These are phyloP conservation scores for Trichomalopsis sarcophagae DNA, from an alignment of 1,140 invertebrate species.

Conservation along the genomic window DNA sequence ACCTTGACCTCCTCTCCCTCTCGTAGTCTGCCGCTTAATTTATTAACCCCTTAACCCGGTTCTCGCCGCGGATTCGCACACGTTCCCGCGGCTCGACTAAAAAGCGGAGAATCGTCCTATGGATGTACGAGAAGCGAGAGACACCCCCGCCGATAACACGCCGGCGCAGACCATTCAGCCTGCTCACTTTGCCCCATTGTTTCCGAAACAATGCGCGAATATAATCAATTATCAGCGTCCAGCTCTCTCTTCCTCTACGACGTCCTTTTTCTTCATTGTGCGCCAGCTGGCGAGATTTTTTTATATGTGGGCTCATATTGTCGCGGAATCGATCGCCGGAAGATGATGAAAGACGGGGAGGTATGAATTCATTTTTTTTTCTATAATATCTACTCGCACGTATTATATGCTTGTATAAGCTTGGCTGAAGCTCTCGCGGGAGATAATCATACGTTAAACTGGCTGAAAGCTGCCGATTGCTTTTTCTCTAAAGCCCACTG, in stretches of 20 bases:
- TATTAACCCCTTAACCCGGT: background rate
- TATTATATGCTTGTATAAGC: background rate
- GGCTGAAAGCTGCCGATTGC: no score
- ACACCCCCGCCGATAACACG: slow-evolving; percentile 14
- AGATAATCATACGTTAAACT: no score
- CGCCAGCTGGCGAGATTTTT: background rate
- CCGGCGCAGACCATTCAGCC: background rate
- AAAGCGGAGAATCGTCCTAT: background rate
- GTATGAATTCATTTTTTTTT: background rate
- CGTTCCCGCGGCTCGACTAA: background rate
- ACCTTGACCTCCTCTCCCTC: background rate
- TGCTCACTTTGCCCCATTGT: slow-evolving; percentile 16
- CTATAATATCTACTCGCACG: no score
- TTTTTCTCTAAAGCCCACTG: no score
- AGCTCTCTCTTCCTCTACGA: background rate
- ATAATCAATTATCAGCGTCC: slow-evolving; percentile 41
- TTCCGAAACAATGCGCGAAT: slow-evolving; percentile 40
- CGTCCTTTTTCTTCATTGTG: slow-evolving; percentile 5
- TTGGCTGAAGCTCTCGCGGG: no score
- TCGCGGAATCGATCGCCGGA: background rate
- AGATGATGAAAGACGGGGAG: background rate
- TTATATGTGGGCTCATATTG: background rate
- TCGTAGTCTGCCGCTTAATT: background rate
- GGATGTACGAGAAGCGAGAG: no score
- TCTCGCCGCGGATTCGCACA: background rate